Base-by-base conservation (phyloP, 2,888 invertebrate genomes). In the Xanthorhoe designata region DNA sequence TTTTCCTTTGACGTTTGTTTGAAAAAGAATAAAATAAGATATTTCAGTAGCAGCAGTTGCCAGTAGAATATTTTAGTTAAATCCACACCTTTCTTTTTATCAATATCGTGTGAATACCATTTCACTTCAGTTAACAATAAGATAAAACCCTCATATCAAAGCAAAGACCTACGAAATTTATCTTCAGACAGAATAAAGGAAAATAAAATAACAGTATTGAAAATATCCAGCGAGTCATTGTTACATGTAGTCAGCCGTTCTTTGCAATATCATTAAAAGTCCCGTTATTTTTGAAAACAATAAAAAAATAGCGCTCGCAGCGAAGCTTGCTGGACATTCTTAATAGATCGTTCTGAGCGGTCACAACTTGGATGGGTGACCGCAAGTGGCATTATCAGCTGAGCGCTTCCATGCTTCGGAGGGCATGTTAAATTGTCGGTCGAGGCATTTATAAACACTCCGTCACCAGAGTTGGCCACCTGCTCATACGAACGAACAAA, bases 61-160 rank as follows among this genome's bases (percentile, higher is more conserved):
- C 7, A 9, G 4, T 56, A 1, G 10, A 29, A 61, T 35, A 55
- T 50, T 54, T 47, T 47, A 53, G 5, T n/a, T 42, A 45, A 8
- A 18, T 0, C 42, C 8, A 17, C 57, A 18, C 55, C 24, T 17
- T 35, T 53, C 38, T 6, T 61, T 61, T 54, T 55, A 62, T 55
- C 32, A 38, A 49, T 54, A 62, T 15, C 24, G 19, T 19, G 15
- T 32, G 18, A 5, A 47, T 53, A 61, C 7, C 17, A 59, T 59
- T 59, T 29, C 17, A 45, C 29, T 52, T 42, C 42, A 52, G 42
- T 45, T 32, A 53, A 61, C 53, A 53, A 61, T 53, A 47, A 45
- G 17, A 56, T 13, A 53, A 29, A 64, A 64, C 57, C 58, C 24
- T 58, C 53, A 55, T 62, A 60, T 88, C 83, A 58, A 51, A 47